phyloP scores from a whole-genome alignment of 2,888 invertebrate species.

The Nemapogon koenigi region DNA sequence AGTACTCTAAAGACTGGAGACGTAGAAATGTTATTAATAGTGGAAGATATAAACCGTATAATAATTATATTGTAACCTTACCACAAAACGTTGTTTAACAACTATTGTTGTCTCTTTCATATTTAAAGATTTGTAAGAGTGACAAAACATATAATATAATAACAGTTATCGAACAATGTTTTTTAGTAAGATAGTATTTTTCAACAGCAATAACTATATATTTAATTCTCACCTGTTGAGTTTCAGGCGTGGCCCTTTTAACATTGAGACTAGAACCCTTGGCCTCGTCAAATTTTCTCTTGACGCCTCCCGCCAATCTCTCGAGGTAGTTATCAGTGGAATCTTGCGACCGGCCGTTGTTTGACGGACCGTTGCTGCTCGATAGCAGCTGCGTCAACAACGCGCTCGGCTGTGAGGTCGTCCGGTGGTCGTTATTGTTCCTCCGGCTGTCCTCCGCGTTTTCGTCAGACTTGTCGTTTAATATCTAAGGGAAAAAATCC shows the following conservation, averaged over 20 bases:
- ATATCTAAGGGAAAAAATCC: slow-evolving; percentile 60
- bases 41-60: too few species aligned
- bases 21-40: too few species aligned
- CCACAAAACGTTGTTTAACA: too few species aligned
- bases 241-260: slow-evolving; percentile 59
- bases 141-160: too few species aligned
- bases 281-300: slow-evolving; percentile 59
- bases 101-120: too few species aligned
- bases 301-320: slow-evolving; percentile 37
- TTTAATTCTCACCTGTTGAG: slow-evolving; percentile 57
- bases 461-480: slow-evolving; percentile 84
- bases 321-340: slow-evolving; percentile 37
- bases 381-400: slow-evolving; percentile 57
- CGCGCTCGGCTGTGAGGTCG: slow-evolving; percentile 53
- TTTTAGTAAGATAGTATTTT: too few species aligned
- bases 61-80: too few species aligned
- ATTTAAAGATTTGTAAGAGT: too few species aligned
- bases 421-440: slow-evolving; percentile 31
- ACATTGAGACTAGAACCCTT: slow-evolving; percentile 68
- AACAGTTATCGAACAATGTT: too few species aligned
- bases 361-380: slow-evolving; percentile 41
- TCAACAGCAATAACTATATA: too few species aligned
- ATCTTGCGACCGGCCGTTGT: slow-evolving; percentile 40
- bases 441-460: slow-evolving; percentile 71
- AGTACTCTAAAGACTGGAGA: too few species aligned